Percentiles rank a stretch among this genome's conserved stretches.
Evolutionary conservation across 1,140 invertebrate genomes (phyloP).

Genomic region (Musca domestica): DNA sequence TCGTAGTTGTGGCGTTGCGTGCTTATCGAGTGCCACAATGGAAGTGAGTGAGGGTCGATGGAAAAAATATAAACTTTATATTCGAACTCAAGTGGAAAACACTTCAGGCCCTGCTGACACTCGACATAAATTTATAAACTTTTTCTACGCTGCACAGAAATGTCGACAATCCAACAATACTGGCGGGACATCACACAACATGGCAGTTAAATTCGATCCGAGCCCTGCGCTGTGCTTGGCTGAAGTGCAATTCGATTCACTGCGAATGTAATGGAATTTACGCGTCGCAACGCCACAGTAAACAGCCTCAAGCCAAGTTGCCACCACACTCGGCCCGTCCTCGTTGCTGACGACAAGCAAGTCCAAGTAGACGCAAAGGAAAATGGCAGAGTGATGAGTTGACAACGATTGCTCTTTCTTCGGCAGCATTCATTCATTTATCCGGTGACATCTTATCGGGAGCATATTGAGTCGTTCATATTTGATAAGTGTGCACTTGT

Average conservation of each 20-base stretch:
- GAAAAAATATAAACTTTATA: conserved; percentile 11
- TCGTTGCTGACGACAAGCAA: not conserved
- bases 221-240: not conserved
- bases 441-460: not conserved
- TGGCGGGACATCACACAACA: not conserved
- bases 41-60: too few relatives aligned
- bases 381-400: too few relatives aligned
- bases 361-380: too few relatives aligned
- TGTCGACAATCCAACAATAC: not conserved
- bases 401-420: too few relatives aligned
- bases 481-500: conserved; percentile 9
- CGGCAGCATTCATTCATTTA: too few relatives aligned
- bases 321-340: not conserved
- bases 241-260: conserved; percentile 16
- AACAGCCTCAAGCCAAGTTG: conserved; percentile 13
- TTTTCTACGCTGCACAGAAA: not conserved
- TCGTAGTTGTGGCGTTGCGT: too few relatives aligned
- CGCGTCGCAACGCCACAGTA: conserved; percentile 23
- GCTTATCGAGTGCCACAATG: too few relatives aligned
- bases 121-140: conserved; percentile 22
- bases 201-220: conserved; percentile 3
- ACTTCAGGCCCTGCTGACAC: conserved; percentile 19
- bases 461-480: not conserved
- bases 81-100: conserved; percentile 16
- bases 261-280: conserved; percentile 26